Base-by-base conservation (phyloP, 1,140 invertebrate genomes). In the Drosophila nebulosa region DNA sequence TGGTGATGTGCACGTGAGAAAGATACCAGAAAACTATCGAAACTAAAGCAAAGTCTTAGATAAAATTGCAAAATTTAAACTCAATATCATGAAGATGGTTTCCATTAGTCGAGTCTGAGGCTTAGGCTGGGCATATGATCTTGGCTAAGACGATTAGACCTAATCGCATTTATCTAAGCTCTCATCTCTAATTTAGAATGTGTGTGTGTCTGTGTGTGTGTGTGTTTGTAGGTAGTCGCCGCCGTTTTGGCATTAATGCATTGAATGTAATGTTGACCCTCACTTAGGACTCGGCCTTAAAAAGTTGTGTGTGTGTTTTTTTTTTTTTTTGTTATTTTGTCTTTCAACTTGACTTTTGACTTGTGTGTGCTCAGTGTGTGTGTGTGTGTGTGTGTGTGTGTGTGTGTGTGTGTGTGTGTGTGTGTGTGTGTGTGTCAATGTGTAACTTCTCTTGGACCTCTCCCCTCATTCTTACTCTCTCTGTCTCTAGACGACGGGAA, bases 301-400 rank as follows among this genome's bases (percentile, higher is more conserved):
- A 46, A 46, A 21, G 18, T 32, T 32, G n/a, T n/a, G n/a, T 42
- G n/a, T n/a, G n/a, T n/a, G n/a, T 30, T 30, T 30, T 30, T 30
- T 30, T 2, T 5, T 5, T 6, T 27, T 27, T 0, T 7, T 27
- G 5, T 27, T 6, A 6, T 30, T 55, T 16, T 26, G 52, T 86
- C 83, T 86, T 86, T 86, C 81, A 86, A 86, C 81, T 86, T 86
- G 74, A 86, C 78, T 86, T 86, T 86, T 81, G 18, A 18, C 39
- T 46, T 46, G 39, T 46, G 39, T 46, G 39, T 10, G 16, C 10
- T 16, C 16, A 42, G 1, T 16, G 39, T 71, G 68, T 26, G 68
- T 26, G 63, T 61, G 52, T 79, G 72, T 63, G 63, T 61, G 52
- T 79, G 72, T 63, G 63, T 61, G 52, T 79, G 72, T 63, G n/a